These are phyloP conservation scores for Troides helena DNA, from an alignment of 2,888 invertebrate species.

Conservation along the genomic window DNA sequence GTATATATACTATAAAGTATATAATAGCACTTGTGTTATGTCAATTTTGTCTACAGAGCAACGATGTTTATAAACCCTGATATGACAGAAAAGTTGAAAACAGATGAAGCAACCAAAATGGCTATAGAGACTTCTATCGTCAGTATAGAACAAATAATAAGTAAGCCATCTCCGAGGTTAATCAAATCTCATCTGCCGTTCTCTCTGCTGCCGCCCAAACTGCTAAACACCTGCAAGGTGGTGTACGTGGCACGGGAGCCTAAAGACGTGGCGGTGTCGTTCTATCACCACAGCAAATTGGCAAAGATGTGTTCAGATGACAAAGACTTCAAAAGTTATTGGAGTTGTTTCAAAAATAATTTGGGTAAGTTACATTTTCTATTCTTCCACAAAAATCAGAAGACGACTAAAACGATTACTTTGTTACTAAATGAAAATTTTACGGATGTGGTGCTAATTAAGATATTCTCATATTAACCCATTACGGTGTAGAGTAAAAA, in stretches of 20 bases:
- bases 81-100: neutral
- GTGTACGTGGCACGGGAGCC: constrained; percentile 90
- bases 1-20: too few species aligned
- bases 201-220: constrained; percentile 83
- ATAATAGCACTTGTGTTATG: too few species aligned
- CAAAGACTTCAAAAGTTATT: constrained; percentile 82
- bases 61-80: neutral
- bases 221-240: constrained; percentile 53
- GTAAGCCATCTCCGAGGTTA: constrained; percentile 52
- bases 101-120: constrained; percentile 80
- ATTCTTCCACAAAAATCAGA: neutral
- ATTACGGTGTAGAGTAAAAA: too few species aligned
- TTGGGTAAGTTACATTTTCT: constrained; percentile 68
- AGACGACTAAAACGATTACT: too few species aligned
- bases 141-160: constrained; percentile 65
- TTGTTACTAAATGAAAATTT: too few species aligned
- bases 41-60: too few species aligned
- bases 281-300: constrained; percentile 60
- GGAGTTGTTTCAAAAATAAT: constrained; percentile 81
- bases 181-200: constrained; percentile 86
- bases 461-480: too few species aligned
- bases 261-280: constrained; percentile 88
- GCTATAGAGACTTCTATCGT: constrained; percentile 77
- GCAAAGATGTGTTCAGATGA: constrained; percentile 75
- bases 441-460: too few species aligned